Evolutionary conservation across 2,113 vertebrate genomes (phyloP).

Genomic region (Neotragus moschatus): DNA sequence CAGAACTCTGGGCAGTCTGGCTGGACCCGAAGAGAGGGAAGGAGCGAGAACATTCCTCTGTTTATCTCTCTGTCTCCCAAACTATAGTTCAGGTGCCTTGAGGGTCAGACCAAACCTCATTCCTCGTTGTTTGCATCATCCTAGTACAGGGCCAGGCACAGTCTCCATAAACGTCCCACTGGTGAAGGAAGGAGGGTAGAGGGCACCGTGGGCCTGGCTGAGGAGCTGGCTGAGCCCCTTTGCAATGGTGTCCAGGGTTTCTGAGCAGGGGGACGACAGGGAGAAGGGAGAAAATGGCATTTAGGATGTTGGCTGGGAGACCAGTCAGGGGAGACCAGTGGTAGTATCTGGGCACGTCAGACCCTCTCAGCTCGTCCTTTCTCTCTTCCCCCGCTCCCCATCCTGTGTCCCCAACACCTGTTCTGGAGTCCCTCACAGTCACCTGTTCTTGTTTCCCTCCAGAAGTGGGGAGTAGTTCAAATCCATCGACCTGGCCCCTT

Average conservation of each 20-base stretch:
- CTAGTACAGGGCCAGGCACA: neutral
- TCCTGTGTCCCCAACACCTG: neutral
- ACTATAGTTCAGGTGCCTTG: neutral
- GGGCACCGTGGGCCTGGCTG: neutral
- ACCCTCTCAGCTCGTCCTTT: neutral
- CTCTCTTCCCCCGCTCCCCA: neutral
- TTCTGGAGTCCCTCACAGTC: neutral
- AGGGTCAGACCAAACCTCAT: neutral
- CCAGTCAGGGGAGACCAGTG: neutral
- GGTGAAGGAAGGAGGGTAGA: neutral
- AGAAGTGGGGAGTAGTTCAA: neutral
- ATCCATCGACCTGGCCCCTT: neutral
- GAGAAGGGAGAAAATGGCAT: neutral
- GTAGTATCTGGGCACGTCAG: neutral
- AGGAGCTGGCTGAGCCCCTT: neutral
- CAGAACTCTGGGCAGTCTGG: slow-evolving; percentile 18
- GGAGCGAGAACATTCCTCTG: neutral
- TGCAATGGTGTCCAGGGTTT: neutral
- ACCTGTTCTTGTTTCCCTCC: neutral
- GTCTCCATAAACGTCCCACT: neutral
- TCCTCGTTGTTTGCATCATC: neutral
- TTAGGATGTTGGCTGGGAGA: neutral
- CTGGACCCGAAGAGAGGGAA: neutral
- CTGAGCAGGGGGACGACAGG: neutral
- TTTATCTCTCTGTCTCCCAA: slow-evolving; percentile 19